phyloP scores from a whole-genome alignment of 2,113 vertebrate species.

The Carlito syrichta region DNA sequence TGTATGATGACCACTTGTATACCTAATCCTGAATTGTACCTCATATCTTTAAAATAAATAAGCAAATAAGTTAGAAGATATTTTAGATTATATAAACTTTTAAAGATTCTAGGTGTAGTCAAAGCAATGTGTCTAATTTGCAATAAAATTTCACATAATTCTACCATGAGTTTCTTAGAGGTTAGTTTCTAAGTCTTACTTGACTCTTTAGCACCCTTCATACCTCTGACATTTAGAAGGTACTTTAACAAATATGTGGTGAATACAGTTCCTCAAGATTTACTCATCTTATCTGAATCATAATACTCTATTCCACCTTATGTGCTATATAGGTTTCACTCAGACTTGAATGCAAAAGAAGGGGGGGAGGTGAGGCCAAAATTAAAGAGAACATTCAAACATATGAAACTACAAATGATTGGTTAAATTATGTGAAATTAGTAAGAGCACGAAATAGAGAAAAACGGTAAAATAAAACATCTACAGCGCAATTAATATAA shows the following conservation, averaged over 20 bases:
- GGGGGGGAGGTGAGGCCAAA: not conserved
- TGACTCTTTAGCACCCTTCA: not conserved
- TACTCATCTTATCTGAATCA: not conserved
- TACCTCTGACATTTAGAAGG: not conserved
- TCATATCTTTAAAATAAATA: too few relatives aligned
- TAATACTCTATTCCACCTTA: not conserved
- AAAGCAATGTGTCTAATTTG: not conserved
- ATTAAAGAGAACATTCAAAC: conserved; percentile 11
- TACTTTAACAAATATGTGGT: not conserved
- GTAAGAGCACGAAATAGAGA: not conserved
- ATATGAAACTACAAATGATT: not conserved
- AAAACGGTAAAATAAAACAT: conserved; percentile 15
- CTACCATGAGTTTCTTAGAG: not conserved
- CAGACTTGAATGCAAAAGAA: not conserved
- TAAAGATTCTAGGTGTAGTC: not conserved
- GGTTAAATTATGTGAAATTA: not conserved
- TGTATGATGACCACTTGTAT: too few relatives aligned
- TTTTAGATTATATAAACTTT: conserved; percentile 14
- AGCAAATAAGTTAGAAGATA: too few relatives aligned
- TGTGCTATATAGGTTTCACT: not conserved
- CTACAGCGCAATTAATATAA: not conserved
- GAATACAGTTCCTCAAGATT: not conserved
- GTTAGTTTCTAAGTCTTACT: not conserved
- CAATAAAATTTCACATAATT: conserved; percentile 4
- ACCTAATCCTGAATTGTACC: too few relatives aligned